Percentiles rank a stretch among this genome's conserved stretches.
Evolutionary conservation across 2,113 vertebrate genomes (phyloP).

Genomic region (Crotophaga sulcirostris): DNA sequence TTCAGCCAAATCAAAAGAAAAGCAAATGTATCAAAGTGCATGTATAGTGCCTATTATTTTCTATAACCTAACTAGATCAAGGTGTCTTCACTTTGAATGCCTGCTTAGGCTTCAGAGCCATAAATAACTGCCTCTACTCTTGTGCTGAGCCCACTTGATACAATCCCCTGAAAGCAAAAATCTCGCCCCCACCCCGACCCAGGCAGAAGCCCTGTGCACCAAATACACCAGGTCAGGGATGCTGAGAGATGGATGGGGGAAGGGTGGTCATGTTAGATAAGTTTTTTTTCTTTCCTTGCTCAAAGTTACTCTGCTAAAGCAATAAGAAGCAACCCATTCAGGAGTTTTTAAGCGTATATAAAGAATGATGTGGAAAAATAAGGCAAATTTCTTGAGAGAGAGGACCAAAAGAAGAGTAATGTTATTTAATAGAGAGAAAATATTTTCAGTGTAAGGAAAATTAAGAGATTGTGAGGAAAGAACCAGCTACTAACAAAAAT

Average conservation of each 20-base stretch:
- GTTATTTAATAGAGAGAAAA: background rate
- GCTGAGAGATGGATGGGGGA: background rate
- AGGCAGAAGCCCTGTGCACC: background rate
- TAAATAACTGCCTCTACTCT: background rate
- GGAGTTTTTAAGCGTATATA: background rate
- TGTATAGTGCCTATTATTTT: conserved; percentile 32
- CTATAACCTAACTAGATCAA: background rate
- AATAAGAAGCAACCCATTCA: background rate
- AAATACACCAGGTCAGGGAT: background rate
- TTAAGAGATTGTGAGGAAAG: background rate
- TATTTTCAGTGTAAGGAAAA: background rate
- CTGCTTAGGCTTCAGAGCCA: background rate
- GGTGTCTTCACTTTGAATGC: background rate
- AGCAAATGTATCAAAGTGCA: conserved; percentile 16
- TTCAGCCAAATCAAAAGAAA: conserved; percentile 51
- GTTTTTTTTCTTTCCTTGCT: background rate
- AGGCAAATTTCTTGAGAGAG: background rate
- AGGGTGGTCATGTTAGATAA: background rate
- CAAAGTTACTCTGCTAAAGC: background rate
- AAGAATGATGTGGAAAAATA: background rate
- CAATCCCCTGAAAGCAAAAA: fast-evolving
- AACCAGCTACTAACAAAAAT: background rate
- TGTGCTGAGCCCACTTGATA: background rate
- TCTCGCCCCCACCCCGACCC: background rate
- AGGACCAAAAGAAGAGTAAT: background rate